A percentile compares a stretch with the other conserved stretches of the same genome.
These are phyloP conservation scores for Hermetia illucens DNA, from an alignment of 1,140 invertebrate species.

Conservation along the genomic window DNA sequence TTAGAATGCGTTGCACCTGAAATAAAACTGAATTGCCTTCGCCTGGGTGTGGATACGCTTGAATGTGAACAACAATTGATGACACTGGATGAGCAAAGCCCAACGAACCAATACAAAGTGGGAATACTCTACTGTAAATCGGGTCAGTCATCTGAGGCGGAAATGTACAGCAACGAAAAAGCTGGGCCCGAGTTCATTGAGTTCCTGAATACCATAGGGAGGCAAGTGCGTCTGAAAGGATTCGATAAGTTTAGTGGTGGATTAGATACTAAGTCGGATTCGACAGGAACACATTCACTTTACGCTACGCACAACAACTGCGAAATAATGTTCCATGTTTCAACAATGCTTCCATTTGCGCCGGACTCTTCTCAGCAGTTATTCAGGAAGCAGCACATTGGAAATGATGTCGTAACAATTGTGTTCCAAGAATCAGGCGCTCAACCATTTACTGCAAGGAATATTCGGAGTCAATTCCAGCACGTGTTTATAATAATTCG, in stretches of 20 bases:
- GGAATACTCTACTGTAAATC: conserved; percentile 88
- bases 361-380: conserved; percentile 85
- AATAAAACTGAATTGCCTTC: conserved; percentile 56
- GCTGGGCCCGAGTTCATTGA: conserved; percentile 75
- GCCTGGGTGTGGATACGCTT: conserved; percentile 49
- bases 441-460: conserved; percentile 79
- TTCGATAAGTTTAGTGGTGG: conserved; percentile 88
- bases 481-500: conserved; percentile 94
- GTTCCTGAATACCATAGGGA: conserved; percentile 77
- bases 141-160: conserved; percentile 87
- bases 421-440: conserved; percentile 94
- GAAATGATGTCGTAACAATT: conserved; percentile 92
- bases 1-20: conserved; percentile 81
- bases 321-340: conserved; percentile 91
- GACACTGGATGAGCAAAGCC: conserved; percentile 87
- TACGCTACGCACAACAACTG: conserved; percentile 71
- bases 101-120: conserved; percentile 80
- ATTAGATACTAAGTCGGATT: conserved; percentile 79
- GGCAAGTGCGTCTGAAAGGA: conserved; percentile 72
- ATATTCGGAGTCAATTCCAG: conserved; percentile 91
- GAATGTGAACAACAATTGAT: conserved; percentile 73
- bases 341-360: conserved; percentile 83
- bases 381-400: conserved; percentile 81
- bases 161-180: conserved; percentile 97
- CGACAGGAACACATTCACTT: conserved; percentile 74